phyloP scores from a whole-genome alignment of 1,140 invertebrate species.

The Micrasema minimum region DNA sequence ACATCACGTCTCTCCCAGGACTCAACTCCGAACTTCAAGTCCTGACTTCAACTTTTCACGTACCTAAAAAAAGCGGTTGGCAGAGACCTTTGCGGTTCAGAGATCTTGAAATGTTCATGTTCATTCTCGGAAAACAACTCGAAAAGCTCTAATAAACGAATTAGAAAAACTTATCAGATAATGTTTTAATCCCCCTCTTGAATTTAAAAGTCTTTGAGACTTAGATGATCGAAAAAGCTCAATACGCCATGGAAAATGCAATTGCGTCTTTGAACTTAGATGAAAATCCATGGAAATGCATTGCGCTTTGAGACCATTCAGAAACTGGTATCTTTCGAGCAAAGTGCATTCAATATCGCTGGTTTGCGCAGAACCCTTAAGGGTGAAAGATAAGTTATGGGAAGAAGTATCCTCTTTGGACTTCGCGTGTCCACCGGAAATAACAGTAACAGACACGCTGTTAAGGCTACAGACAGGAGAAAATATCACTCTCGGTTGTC shows the following conservation, averaged over 20 bases:
- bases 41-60: conserved; percentile 75
- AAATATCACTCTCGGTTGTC: conserved; percentile 80
- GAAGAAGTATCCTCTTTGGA: conserved; percentile 73
- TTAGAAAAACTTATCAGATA: conserved; percentile 73
- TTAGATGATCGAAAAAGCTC: too few species aligned
- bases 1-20: conserved; percentile 74
- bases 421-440: conserved; percentile 80
- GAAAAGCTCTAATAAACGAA: conserved; percentile 77
- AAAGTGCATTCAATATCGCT: conserved; percentile 75
- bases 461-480: conserved; percentile 75
- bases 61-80: conserved; percentile 74
- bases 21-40: conserved; percentile 82
- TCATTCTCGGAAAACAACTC: conserved; percentile 71
- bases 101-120: conserved; percentile 78
- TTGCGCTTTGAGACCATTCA: conserved; percentile 78
- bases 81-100: conserved; percentile 79
- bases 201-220: conserved; percentile 78
- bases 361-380: conserved; percentile 70
- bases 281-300: conserved; percentile 85
- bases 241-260: too few species aligned
- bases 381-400: conserved; percentile 72
- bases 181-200: conserved; percentile 73
- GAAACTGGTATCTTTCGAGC: conserved; percentile 77
- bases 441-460: conserved; percentile 68
- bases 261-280: too few species aligned